Evolutionary conservation across 2,888 invertebrate genomes (phyloP).

Genomic region (Tachina lurida): DNA sequence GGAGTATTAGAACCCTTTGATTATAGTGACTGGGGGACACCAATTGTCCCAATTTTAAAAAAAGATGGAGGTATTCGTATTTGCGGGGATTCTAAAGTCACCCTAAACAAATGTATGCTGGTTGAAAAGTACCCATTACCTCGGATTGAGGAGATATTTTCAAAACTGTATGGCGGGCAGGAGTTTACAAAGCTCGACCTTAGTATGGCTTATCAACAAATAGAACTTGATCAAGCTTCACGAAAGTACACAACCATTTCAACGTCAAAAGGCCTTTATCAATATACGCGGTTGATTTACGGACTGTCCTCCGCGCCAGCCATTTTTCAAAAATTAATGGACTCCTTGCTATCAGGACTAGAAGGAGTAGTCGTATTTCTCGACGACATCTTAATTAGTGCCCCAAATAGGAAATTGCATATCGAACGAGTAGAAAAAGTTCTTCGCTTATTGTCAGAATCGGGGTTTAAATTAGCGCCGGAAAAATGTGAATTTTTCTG

Average conservation of each 20-base stretch:
- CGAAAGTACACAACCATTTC: conserved; percentile 75
- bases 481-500: too few species aligned
- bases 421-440: too few species aligned
- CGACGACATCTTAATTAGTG: too few species aligned
- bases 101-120: conserved; percentile 73
- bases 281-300: conserved; percentile 70
- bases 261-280: conserved; percentile 71
- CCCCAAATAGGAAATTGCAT: too few species aligned
- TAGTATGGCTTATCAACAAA: conserved; percentile 75
- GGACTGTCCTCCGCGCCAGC: conserved; percentile 73
- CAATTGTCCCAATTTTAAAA: conserved; percentile 74
- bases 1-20: conserved; percentile 62
- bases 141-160: too few species aligned
- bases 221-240: conserved; percentile 75
- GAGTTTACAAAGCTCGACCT: too few species aligned
- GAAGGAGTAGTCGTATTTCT: conserved; percentile 68
- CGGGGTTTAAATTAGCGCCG: too few species aligned
- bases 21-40: conserved; percentile 31
- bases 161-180: too few species aligned
- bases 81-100: conserved; percentile 60
- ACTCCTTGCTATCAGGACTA: conserved; percentile 70
- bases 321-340: conserved; percentile 75
- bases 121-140: conserved; percentile 63
- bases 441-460: too few species aligned
- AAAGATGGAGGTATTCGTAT: conserved; percentile 71